These are phyloP conservation scores for Condylostylus longicornis DNA, from an alignment of 1,140 invertebrate genomes.

Conservation along the genomic window DNA sequence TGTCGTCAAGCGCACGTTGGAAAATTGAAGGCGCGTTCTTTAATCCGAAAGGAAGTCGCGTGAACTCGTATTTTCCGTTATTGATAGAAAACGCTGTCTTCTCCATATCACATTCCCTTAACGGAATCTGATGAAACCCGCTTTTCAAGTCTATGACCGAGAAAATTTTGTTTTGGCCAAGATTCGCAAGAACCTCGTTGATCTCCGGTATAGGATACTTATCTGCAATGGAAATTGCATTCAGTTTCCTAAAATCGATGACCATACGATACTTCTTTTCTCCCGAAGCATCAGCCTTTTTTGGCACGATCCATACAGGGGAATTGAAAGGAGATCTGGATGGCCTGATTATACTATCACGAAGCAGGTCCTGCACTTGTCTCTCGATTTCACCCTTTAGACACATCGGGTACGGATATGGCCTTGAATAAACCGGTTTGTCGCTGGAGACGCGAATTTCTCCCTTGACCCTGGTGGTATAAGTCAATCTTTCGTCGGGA, in stretches of 20 bases:
- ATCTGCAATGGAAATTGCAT: conserved; percentile 23
- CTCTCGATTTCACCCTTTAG: conserved; percentile 15
- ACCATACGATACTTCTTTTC: conserved; percentile 21
- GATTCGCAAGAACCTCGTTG: conserved; percentile 29
- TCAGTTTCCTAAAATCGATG: conserved; percentile 22
- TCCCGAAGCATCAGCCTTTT: conserved; percentile 8
- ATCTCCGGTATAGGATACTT: conserved; percentile 36
- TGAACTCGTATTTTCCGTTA: conserved; percentile 22
- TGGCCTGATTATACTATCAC: conserved; percentile 17
- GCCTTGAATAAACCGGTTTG: conserved; percentile 6
- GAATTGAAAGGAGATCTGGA: conserved; percentile 6
- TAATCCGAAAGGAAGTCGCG: too few species aligned
- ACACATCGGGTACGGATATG: conserved; percentile 11
- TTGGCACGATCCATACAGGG: conserved; percentile 1
- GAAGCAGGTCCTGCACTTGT: conserved; percentile 8
- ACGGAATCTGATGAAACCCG: conserved; percentile 34
- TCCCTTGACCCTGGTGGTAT: not conserved
- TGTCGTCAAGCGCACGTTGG: too few species aligned
- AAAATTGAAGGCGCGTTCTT: too few species aligned
- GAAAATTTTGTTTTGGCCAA: conserved; percentile 29
- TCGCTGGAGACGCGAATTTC: not conserved
- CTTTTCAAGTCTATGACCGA: conserved; percentile 29
- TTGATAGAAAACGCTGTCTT: conserved; percentile 27
- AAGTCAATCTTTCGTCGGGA: conserved; percentile 1
- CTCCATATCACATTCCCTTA: conserved; percentile 18